These are phyloP conservation scores for Noctua fimbriata DNA, from an alignment of 2,888 invertebrate species.

Conservation along the genomic window DNA sequence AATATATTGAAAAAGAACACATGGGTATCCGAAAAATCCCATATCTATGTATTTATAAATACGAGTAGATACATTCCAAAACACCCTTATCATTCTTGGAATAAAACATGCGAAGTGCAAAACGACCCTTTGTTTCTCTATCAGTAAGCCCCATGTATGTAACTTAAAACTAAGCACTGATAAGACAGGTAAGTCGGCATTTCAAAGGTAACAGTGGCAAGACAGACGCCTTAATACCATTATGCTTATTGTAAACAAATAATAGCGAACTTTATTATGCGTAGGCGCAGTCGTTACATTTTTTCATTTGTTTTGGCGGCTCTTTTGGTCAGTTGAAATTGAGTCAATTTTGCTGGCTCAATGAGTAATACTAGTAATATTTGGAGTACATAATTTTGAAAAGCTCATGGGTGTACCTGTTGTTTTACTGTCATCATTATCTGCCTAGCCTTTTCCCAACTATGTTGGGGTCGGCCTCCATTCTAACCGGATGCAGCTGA, in stretches of 20 bases:
- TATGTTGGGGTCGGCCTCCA: too few species aligned
- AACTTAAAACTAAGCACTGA: slow-evolving; percentile 48
- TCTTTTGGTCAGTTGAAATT: slow-evolving; percentile 68
- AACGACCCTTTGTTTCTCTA: slow-evolving; percentile 34
- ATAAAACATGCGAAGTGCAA: slow-evolving; percentile 42
- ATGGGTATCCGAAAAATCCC: slow-evolving; percentile 15
- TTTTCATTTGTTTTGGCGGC: slow-evolving; percentile 79
- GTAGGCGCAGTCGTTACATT: slow-evolving; percentile 63
- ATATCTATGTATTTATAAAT: slow-evolving; percentile 27
- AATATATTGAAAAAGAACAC: slow-evolving; percentile 7
- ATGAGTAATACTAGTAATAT: slow-evolving; percentile 45
- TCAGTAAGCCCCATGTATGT: slow-evolving; percentile 42
- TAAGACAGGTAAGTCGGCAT: slow-evolving; percentile 72
- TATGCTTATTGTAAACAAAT: slow-evolving; percentile 80
- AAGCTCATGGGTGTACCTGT: background rate
- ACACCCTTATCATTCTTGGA: slow-evolving; percentile 58
- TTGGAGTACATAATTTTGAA: background rate
- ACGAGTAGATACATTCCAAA: slow-evolving; percentile 7
- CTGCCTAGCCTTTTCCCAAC: too few species aligned
- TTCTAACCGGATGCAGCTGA: too few species aligned
- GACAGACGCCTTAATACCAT: slow-evolving; percentile 80
- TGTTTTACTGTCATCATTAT: too few species aligned
- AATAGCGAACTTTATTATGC: slow-evolving; percentile 74
- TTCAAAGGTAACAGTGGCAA: slow-evolving; percentile 84
- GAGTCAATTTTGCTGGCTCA: slow-evolving; percentile 60